These are phyloP conservation scores for Odontomyia ornata DNA, from an alignment of 2,888 invertebrate species.

Conservation along the genomic window DNA sequence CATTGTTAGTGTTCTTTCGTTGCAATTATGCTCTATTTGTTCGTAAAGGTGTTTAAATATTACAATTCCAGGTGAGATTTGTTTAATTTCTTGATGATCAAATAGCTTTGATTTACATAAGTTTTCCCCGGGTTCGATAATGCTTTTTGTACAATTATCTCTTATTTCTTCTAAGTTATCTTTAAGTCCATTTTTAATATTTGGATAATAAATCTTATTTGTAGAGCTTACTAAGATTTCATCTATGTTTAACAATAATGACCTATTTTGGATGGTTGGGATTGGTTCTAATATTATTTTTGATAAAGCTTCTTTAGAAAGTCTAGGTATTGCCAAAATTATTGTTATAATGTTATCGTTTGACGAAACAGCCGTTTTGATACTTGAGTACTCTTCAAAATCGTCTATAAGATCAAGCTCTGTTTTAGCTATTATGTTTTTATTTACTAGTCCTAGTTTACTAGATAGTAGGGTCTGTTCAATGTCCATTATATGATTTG, in stretches of 20 bases:
- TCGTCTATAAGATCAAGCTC: conserved; percentile 23
- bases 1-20: no score
- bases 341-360: background rate
- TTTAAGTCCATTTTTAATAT: background rate
- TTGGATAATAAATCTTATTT: background rate
- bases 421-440: conserved; percentile 9
- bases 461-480: conserved; percentile 1
- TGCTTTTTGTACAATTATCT: conserved; percentile 14
- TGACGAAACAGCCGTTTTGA: background rate
- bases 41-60: no score
- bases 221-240: no score
- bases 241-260: no score
- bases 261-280: no score
- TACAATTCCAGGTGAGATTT: no score
- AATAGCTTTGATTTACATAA: no score
- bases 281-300: no score
- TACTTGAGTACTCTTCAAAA: background rate
- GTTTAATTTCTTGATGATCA: no score
- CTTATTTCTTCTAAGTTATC: background rate
- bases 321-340: background rate
- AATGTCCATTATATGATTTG: conserved; percentile 10
- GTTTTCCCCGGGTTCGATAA: no score
- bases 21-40: no score
- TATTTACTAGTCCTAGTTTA: background rate
- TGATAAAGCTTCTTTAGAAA: background rate